Evolutionary conservation across 2,113 vertebrate species (phyloP).

Genomic region (Empidonax alnorum): DNA sequence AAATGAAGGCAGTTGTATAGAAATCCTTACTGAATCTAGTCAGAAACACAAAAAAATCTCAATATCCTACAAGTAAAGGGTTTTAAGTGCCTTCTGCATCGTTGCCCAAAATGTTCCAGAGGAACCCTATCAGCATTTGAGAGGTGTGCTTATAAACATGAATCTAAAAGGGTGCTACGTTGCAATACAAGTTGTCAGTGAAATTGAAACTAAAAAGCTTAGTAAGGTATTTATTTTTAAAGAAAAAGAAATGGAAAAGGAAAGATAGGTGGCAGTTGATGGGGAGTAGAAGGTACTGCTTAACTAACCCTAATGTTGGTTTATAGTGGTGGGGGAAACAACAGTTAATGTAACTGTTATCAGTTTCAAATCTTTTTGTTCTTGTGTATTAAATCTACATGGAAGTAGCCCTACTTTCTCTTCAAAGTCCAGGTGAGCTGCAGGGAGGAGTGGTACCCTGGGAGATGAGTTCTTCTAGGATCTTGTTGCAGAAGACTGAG

Average conservation of each 20-base stretch:
- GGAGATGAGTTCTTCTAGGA: not conserved
- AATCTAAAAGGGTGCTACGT: not conserved
- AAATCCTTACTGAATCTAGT: not conserved
- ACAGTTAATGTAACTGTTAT: not conserved
- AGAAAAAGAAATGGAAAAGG: not conserved
- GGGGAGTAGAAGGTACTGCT: not conserved
- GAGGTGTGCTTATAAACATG: not conserved
- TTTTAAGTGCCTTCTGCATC: conserved; percentile 4
- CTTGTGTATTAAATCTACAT: not conserved
- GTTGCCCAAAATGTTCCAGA: not conserved
- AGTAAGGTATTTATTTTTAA: conserved; percentile 1
- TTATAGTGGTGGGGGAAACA: not conserved
- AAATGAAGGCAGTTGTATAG: conserved; percentile 1
- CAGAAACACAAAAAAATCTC: not conserved
- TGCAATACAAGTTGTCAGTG: conserved; percentile 1
- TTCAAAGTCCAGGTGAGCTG: not conserved
- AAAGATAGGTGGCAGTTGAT: not conserved
- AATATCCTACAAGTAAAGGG: conserved; percentile 3
- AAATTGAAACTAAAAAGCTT: conserved; percentile 18
- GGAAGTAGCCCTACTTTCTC: conserved; percentile 7
- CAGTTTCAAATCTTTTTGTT: not conserved
- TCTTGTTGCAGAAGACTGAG: conserved; percentile 3
- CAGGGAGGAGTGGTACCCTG: not conserved
- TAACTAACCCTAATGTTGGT: not conserved
- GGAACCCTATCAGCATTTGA: not conserved